Conservation (phyloP, 2,113 vertebrate genomes). For the Apeltes quadracus region DNA sequence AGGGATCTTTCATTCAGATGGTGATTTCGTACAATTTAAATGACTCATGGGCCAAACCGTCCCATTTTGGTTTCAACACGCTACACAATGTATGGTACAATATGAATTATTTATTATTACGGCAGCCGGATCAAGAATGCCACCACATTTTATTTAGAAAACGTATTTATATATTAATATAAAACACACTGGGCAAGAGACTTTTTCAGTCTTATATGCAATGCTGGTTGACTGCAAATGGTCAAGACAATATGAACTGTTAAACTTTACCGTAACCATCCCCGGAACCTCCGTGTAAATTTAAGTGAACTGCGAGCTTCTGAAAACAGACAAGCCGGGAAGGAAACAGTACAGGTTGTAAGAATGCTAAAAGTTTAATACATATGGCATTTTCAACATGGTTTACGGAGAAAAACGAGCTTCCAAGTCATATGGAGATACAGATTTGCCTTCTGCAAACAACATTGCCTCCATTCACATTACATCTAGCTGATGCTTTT, state of each 20-base stretch:
- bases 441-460: not conserved
- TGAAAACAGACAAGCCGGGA: not conserved
- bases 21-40: not conserved
- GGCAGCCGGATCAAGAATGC: not conserved
- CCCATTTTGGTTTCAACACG: not conserved
- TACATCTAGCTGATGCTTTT: too few species aligned
- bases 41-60: not conserved
- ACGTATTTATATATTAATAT: too few species aligned
- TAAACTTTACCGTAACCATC: not conserved
- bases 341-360: not conserved
- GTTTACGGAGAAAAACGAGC: constrained; percentile 6
- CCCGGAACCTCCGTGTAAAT: not conserved
- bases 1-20: not conserved
- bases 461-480: not conserved
- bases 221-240: not conserved
- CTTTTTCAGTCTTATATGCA: not conserved
- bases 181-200: constrained; percentile 2
- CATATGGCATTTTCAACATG: not conserved
- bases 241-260: not conserved
- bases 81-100: not conserved
- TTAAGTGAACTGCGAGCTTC: not conserved
- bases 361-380: not conserved
- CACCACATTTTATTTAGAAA: too few species aligned
- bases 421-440: not conserved
- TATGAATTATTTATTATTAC: not conserved